phyloP scores from a whole-genome alignment of 2,113 vertebrate species.

The Onychostruthus taczanowskii region DNA sequence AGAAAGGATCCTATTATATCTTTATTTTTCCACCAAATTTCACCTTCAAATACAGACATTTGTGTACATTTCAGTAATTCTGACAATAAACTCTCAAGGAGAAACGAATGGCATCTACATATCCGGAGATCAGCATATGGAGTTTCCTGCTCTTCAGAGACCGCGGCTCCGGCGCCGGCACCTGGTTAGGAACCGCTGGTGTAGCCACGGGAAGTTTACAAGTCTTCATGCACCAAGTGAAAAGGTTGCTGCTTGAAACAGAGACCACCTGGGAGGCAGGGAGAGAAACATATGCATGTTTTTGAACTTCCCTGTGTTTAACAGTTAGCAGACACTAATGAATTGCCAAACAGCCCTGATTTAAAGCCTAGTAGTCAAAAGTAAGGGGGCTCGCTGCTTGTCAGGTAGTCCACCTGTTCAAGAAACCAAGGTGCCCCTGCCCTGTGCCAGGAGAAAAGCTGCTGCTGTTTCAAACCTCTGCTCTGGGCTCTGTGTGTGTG shows the following conservation, averaged over 20 bases:
- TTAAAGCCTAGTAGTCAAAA: slow-evolving; percentile 61
- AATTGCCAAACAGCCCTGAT: slow-evolving; percentile 72
- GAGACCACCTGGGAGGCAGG: slow-evolving; percentile 76
- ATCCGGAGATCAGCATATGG: slow-evolving; percentile 35
- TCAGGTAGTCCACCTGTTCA: slow-evolving; percentile 75
- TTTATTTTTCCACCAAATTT: slow-evolving; percentile 79
- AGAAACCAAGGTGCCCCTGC: slow-evolving; percentile 61
- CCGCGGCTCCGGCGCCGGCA: slow-evolving; percentile 10
- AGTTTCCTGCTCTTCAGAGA: slow-evolving; percentile 45
- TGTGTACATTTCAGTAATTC: slow-evolving; percentile 74
- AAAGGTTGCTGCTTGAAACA: slow-evolving; percentile 76
- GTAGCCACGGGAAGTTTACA: slow-evolving; percentile 72
- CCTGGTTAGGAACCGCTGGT: slow-evolving; percentile 45
- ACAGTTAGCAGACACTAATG: slow-evolving; percentile 77
- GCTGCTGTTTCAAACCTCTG: slow-evolving; percentile 57
- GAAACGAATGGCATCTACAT: slow-evolving; percentile 30
- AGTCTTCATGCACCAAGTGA: slow-evolving; percentile 68
- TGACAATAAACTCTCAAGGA: slow-evolving; percentile 72
- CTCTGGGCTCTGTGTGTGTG: neutral
- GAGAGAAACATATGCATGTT: slow-evolving; percentile 70
- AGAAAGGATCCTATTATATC: slow-evolving; percentile 80
- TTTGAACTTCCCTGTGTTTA: slow-evolving; percentile 76
- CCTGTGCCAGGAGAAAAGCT: slow-evolving; percentile 68
- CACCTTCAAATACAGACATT: slow-evolving; percentile 74
- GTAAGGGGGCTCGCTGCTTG: slow-evolving; percentile 67